Percentiles rank a stretch among this genome's conserved stretches.
These are phyloP conservation scores for Lycodopsis pacificus DNA, from an alignment of 2,797 vertebrate species.

Conservation along the genomic window DNA sequence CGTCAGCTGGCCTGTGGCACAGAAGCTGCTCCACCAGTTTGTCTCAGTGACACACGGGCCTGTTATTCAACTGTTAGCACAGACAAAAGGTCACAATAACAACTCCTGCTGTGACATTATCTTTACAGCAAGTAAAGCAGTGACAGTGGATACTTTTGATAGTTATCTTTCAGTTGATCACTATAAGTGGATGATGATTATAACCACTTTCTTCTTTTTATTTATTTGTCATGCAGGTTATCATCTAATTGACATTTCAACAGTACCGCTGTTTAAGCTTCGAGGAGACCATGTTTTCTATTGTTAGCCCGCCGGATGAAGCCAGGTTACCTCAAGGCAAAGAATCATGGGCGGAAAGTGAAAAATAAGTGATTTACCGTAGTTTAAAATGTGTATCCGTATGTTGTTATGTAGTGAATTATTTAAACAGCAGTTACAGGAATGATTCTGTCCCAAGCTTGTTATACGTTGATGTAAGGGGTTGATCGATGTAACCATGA, in stretches of 20 bases:
- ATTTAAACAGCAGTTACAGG: neutral
- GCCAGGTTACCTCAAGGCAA: neutral
- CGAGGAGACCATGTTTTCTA: neutral
- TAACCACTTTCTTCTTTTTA: neutral
- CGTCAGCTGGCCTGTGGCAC: conserved; percentile 19
- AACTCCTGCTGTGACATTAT: neutral
- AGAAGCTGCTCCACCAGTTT: conserved; percentile 65
- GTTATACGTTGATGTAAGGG: no score
- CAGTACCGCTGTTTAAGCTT: neutral
- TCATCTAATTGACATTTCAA: neutral
- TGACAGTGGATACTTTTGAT: neutral
- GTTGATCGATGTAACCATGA: no score
- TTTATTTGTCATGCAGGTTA: neutral
- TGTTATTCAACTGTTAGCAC: conserved; percentile 41
- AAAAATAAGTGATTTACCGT: neutral
- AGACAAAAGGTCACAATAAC: conserved; percentile 17
- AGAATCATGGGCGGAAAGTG: neutral
- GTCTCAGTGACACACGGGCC: conserved; percentile 30
- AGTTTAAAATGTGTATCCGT: neutral
- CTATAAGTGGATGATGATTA: neutral
- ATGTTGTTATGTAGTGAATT: neutral
- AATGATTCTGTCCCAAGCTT: neutral
- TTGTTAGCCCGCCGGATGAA: neutral
- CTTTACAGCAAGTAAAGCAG: neutral
- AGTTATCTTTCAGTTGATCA: neutral